phyloP scores from a whole-genome alignment of 2,797 vertebrate genomes.

The Kryptolebias ocellatus region DNA sequence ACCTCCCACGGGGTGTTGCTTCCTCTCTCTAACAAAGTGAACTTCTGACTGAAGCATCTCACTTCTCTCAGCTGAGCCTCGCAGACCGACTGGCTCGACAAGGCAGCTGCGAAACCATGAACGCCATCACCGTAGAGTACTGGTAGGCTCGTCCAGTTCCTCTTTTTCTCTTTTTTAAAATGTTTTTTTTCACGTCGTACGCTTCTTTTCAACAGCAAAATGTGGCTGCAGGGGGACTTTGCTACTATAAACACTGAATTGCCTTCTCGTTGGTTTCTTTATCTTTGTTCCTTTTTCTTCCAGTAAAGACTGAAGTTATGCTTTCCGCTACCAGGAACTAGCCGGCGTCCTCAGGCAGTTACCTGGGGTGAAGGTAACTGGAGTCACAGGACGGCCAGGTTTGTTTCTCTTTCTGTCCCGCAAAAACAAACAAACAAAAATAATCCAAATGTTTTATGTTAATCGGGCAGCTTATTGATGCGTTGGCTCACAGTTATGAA shows the following conservation, averaged over 20 bases:
- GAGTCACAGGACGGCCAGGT: constrained; percentile 38
- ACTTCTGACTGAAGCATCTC: background rate
- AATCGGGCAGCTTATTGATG: too few species aligned
- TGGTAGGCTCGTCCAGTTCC: constrained; percentile 52
- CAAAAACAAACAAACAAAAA: too few species aligned
- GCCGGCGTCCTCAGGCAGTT: constrained; percentile 31
- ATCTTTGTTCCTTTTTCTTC: background rate
- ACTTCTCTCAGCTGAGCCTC: background rate
- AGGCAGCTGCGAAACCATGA: constrained; percentile 24
- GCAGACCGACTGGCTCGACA: background rate
- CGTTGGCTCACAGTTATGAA: background rate
- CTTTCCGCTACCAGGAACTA: constrained; percentile 30
- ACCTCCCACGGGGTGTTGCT: constrained; percentile 47
- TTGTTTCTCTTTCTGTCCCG: constrained; percentile 10
- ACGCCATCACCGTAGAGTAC: constrained; percentile 49
- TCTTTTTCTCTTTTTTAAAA: background rate
- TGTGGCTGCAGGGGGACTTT: too few species aligned
- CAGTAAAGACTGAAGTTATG: constrained; percentile 69
- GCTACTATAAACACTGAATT: too few species aligned
- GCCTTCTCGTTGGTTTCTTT: too few species aligned
- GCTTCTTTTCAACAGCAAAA: background rate
- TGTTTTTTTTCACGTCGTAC: too few species aligned
- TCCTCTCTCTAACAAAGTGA: background rate
- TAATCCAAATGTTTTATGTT: background rate
- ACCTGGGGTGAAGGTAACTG: constrained; percentile 44